Evolutionary conservation across 2,113 vertebrate genomes (phyloP).

Genomic region (Merops nubicus): DNA sequence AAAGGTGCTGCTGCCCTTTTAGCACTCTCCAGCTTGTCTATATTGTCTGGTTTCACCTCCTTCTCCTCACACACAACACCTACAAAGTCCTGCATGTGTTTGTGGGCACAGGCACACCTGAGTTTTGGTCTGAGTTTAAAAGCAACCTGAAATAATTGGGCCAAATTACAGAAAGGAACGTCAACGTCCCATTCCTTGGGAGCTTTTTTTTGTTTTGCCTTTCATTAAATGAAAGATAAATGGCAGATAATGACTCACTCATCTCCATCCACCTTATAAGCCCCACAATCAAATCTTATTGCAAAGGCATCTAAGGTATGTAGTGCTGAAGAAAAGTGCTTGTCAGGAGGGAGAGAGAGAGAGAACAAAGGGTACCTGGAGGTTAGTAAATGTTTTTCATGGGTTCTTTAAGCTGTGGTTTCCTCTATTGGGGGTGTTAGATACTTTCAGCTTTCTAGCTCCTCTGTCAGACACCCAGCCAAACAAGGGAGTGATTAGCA

Average conservation of each 20-base stretch:
- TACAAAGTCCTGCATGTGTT: not conserved
- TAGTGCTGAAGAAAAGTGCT: slow-evolving; percentile 3
- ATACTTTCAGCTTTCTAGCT: slow-evolving; percentile 47
- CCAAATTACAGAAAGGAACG: not conserved
- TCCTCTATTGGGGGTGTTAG: slow-evolving; percentile 65
- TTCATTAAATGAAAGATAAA: slow-evolving; percentile 65
- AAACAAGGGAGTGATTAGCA: slow-evolving; percentile 65
- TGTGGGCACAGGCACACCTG: not conserved
- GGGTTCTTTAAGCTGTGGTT: slow-evolving; percentile 64
- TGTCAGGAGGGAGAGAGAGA: slow-evolving; percentile 65
- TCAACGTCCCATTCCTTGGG: not conserved
- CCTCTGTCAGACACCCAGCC: slow-evolving; percentile 45
- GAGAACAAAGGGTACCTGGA: slow-evolving; percentile 76
- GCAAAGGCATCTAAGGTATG: slow-evolving; percentile 73
- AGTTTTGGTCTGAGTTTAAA: not conserved
- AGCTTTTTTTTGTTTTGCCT: not conserved
- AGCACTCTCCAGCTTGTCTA: not conserved
- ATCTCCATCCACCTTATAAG: slow-evolving; percentile 57
- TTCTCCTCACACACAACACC: not conserved
- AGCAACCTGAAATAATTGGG: not conserved
- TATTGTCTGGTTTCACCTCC: not conserved
- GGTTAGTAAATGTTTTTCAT: slow-evolving; percentile 71
- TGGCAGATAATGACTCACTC: slow-evolving; percentile 69
- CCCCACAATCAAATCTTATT: slow-evolving; percentile 62
- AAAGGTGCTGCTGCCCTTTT: not conserved